phyloP scores from a whole-genome alignment of 2,888 invertebrate species.

The Colletes collaris region DNA sequence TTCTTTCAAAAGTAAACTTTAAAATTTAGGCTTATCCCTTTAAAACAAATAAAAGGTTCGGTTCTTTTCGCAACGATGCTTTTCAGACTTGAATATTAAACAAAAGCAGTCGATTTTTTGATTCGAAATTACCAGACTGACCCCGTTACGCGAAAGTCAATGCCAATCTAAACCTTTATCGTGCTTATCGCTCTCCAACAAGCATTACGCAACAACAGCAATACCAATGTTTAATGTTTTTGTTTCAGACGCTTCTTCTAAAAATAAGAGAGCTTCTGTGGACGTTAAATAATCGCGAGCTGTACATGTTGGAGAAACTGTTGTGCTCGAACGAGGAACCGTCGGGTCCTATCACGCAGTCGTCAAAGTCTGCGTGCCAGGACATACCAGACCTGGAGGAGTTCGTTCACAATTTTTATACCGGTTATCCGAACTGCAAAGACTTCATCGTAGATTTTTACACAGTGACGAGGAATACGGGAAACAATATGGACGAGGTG shows the following conservation, averaged over 20 bases:
- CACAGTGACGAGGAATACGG: conserved; percentile 80
- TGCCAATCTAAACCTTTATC: too few species aligned
- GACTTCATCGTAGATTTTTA: conserved; percentile 85
- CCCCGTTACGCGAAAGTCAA: too few species aligned
- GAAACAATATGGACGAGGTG: conserved; percentile 80
- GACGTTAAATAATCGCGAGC: conserved; percentile 93
- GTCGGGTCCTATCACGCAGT: conserved; percentile 71
- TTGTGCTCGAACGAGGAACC: conserved; percentile 95
- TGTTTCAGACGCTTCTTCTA: conserved; percentile 89
- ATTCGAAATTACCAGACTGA: too few species aligned
- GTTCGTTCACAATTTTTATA: conserved; percentile 89
- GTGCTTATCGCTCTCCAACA: too few species aligned
- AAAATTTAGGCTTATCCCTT: too few species aligned
- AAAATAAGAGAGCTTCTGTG: conserved; percentile 96
- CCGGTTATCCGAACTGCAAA: conserved; percentile 88
- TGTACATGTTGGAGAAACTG: conserved; percentile 93
- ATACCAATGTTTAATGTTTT: neutral
- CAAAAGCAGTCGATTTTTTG: too few species aligned
- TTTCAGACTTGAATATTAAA: too few species aligned
- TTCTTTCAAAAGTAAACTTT: too few species aligned
- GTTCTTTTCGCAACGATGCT: too few species aligned
- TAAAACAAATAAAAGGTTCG: too few species aligned
- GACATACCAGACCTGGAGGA: conserved; percentile 86
- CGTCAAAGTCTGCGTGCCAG: conserved; percentile 72
- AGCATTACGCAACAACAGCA: neutral